Evolutionary conservation across 2,797 vertebrate species (phyloP).

Genomic region (Onychomys arenicola): DNA sequence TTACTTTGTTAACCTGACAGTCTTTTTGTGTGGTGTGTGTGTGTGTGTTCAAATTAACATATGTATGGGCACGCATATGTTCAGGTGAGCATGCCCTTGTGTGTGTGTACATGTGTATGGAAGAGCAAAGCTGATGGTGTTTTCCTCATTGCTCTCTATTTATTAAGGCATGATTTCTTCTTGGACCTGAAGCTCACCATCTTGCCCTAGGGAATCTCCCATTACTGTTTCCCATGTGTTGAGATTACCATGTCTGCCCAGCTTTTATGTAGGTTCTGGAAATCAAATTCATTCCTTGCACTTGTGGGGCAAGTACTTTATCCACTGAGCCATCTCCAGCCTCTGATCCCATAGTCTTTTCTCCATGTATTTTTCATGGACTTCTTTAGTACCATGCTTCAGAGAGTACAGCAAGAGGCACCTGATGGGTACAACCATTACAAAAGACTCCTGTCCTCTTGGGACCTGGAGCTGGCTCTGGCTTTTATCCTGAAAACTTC

Average conservation of each 20-base stretch:
- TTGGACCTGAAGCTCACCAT: background rate
- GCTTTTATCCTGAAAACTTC: background rate
- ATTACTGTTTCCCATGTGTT: background rate
- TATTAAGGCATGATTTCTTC: background rate
- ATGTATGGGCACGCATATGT: background rate
- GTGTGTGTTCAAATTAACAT: background rate
- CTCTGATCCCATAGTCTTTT: background rate
- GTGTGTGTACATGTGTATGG: background rate
- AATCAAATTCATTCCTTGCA: background rate
- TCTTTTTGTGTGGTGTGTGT: background rate
- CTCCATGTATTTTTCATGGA: background rate
- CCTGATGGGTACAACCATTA: background rate
- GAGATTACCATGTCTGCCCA: background rate
- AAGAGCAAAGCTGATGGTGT: background rate
- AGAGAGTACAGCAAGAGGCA: background rate
- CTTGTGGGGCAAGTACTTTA: background rate
- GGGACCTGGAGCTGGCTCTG: background rate
- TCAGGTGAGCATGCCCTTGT: background rate
- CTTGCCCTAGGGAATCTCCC: background rate
- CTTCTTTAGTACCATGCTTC: background rate
- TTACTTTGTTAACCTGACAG: background rate
- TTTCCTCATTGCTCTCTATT: background rate
- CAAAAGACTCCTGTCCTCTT: background rate
- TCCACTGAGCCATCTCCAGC: background rate
- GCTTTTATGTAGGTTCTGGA: background rate